Evolutionary conservation across 2,797 vertebrate genomes (phyloP).

Genomic region (Scomberomorus guttatus): DNA sequence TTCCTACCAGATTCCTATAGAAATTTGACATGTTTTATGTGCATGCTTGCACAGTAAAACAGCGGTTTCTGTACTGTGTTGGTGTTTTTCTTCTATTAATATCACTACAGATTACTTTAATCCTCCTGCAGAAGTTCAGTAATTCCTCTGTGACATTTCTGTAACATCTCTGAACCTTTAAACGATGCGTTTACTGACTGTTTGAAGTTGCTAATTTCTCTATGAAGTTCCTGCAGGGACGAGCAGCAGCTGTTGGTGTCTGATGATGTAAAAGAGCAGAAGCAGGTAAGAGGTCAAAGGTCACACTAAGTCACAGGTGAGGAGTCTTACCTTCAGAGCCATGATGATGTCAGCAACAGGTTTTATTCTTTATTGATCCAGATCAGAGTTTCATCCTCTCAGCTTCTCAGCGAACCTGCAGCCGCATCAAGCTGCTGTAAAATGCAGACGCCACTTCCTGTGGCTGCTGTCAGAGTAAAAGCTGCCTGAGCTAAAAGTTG

Average conservation of each 20-base stretch:
- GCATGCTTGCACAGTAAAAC: background rate
- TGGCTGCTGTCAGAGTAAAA: constrained; percentile 1
- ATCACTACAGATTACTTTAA: background rate
- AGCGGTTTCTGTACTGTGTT: background rate
- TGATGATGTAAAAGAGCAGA: background rate
- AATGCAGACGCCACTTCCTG: background rate
- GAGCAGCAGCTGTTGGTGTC: background rate
- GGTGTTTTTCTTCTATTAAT: background rate
- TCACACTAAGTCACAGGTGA: background rate
- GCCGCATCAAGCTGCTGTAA: too few relatives aligned
- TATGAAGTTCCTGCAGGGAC: background rate
- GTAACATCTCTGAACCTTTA: rapidly evolving
- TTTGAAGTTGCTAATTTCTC: background rate
- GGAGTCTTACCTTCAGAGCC: constrained; percentile 22
- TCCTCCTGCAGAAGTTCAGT: background rate
- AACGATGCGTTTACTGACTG: background rate
- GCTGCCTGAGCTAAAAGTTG: background rate
- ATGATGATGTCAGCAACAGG: constrained; percentile 21
- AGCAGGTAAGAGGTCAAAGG: constrained; percentile 11
- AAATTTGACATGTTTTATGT: background rate
- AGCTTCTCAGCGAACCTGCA: background rate
- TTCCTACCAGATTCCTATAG: background rate
- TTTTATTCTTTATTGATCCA: background rate
- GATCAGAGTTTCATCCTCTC: constrained; percentile 19
- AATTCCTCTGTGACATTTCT: rapidly evolving